Base-by-base conservation (phyloP, 2,113 vertebrate species). In the Emberiza fucata region DNA sequence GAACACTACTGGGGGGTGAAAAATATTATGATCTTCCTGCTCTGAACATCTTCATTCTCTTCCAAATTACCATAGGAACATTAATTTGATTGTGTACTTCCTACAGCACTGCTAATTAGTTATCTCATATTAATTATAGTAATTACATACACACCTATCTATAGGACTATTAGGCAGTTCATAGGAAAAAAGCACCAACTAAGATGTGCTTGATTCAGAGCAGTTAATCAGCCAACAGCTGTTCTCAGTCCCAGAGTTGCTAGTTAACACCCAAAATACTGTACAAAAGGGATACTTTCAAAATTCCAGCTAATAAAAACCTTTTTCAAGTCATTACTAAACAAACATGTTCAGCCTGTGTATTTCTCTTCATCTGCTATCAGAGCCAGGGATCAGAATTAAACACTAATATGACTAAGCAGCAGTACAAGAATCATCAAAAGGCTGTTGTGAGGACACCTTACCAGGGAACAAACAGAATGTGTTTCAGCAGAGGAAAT, bases 71-170 rank as follows among this genome's bases (percentile, higher is more conserved):
- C 82, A 60, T 39, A 95, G 84, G 81, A 96, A 83, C 94, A 94
- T 95, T 96, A 96, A 92, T 97, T 92, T 92, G 88, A 95, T 94
- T 95, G 86, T 95, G 83, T 95, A 82, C 64, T 91, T 96, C 94
- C 92, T 96, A 86, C 81, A 92, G 68, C 50, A 92, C 85, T 56
- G 70, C 93, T 96, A 94, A 95, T 97, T 95, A 88, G 86, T 94
- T 95, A 94, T 88, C 89, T 96, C 92, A 73, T 96, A 95, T 95
- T 97, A 97, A 94, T 97, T 95, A 97, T 63, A 97, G 68, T 63
- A 97, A 97, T 97, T 95, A 91, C 82, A 92, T 61, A 91, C 94
- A 94, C 96, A 97, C 96, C 95, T 97, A 96, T 80, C 95, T 96
- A 77, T 95, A 94, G 81, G 79, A 95, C 59, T 96, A 92, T 87